A percentile compares a stretch with the other conserved stretches of the same genome.
Conservation (phyloP, 2,113 vertebrate genomes). For the Zeus faber region DNA sequence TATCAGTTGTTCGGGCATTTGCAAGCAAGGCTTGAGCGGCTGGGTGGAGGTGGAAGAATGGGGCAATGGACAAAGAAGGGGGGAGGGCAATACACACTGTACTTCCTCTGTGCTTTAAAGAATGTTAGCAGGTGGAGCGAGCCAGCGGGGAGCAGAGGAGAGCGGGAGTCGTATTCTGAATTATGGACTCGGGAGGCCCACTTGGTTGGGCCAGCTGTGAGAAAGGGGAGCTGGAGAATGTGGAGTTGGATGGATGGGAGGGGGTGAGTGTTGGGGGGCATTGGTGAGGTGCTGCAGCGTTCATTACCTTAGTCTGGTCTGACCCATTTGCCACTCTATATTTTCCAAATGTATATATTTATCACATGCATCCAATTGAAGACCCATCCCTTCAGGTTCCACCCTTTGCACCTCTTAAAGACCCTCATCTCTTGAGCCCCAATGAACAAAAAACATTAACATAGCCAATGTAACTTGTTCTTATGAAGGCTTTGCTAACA, state of each 20-base stretch:
- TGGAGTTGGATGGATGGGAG: conserved; percentile 13
- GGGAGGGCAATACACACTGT: conserved; percentile 8
- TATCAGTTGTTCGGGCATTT: not conserved
- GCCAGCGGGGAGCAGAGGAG: conserved; percentile 37
- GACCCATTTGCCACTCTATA: too few species aligned
- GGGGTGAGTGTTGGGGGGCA: conserved; percentile 37
- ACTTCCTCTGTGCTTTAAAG: conserved; percentile 7
- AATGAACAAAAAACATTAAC: too few species aligned
- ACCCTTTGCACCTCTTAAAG: too few species aligned
- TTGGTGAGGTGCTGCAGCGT: conserved; percentile 48
- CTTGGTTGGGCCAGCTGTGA: conserved; percentile 55
- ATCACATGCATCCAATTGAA: too few species aligned
- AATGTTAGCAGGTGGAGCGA: conserved; percentile 52
- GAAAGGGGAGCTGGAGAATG: conserved; percentile 26
- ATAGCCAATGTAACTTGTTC: too few species aligned
- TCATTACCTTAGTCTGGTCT: too few species aligned
- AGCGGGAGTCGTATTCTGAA: conserved; percentile 26
- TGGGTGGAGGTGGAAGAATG: not conserved
- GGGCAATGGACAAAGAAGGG: not conserved
- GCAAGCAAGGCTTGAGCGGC: not conserved
- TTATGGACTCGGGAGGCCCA: conserved; percentile 38
- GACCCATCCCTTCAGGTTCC: too few species aligned
- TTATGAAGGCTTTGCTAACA: too few species aligned
- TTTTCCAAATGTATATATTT: too few species aligned
- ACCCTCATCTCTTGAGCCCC: too few species aligned